A percentile compares a stretch with the other conserved stretches of the same genome.
These are phyloP conservation scores for Alligator sinensis DNA, from an alignment of 2,113 vertebrate species.

Conservation along the genomic window DNA sequence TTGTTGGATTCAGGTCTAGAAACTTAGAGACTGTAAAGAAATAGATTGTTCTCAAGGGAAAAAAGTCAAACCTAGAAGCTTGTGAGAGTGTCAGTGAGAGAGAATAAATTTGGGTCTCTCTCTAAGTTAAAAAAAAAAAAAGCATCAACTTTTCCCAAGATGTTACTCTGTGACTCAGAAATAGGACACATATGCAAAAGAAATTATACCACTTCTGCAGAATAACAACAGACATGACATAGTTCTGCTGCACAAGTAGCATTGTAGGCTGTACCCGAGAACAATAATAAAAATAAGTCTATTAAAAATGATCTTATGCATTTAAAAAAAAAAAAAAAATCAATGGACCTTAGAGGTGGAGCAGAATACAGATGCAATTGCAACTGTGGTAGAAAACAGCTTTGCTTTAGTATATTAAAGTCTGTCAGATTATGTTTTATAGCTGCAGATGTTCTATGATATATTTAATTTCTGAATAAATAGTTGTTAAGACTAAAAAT, in stretches of 20 bases:
- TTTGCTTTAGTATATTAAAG: background rate
- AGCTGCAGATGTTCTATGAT: background rate
- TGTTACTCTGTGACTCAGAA: background rate
- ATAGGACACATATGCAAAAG: background rate
- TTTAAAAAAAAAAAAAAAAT: background rate
- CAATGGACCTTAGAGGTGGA: background rate
- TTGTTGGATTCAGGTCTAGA: background rate
- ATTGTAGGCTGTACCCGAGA: background rate
- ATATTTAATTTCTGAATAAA: slow-evolving; percentile 4
- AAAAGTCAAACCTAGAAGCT: background rate
- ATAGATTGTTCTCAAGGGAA: background rate
- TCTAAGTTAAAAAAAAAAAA: background rate
- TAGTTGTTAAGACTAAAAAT: background rate
- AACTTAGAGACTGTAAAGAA: background rate
- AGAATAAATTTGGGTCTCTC: background rate
- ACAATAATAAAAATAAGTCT: background rate
- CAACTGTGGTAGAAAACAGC: background rate
- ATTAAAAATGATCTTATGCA: background rate
- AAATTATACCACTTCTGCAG: background rate
- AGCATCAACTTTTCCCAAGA: background rate
- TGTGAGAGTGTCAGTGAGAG: background rate
- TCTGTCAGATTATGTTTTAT: background rate
- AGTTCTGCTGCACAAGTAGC: background rate
- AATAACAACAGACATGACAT: background rate
- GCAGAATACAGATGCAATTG: background rate